Evolutionary conservation across 2,888 invertebrate genomes (phyloP).

Genomic region (Dione vanillae): DNA sequence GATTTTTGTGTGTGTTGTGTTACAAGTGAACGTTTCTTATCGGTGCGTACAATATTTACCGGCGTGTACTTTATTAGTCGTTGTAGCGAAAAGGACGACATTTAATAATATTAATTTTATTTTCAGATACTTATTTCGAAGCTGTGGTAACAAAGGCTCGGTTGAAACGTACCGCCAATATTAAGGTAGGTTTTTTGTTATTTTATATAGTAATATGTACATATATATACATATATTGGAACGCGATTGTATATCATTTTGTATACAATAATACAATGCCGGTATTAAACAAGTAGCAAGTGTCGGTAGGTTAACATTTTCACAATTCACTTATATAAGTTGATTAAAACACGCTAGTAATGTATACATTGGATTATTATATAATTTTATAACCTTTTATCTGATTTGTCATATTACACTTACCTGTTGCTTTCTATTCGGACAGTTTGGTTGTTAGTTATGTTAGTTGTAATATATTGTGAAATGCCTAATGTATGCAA

Average conservation of each 20-base stretch:
- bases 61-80: conserved; percentile 10
- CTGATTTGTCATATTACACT: conserved; percentile 70
- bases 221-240: not conserved
- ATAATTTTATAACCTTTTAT: conserved; percentile 75
- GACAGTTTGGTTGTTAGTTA: conserved; percentile 4
- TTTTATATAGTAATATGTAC: conserved; percentile 46
- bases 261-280: not conserved
- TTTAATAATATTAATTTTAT: conserved; percentile 80
- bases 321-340: conserved; percentile 67
- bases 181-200: conserved; percentile 73
- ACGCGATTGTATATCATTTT: not conserved
- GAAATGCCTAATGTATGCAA: conserved; percentile 48
- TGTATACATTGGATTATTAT: conserved; percentile 60
- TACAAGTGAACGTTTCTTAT: conserved; percentile 69
- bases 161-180: conserved; percentile 65
- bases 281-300: conserved; percentile 10
- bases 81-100: conserved; percentile 64
- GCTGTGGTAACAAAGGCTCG: conserved; percentile 75
- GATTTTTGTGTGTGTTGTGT: conserved; percentile 72
- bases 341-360: conserved; percentile 66
- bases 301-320: conserved; percentile 67
- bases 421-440: conserved; percentile 52
- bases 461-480: conserved; percentile 40
- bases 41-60: conserved; percentile 68
- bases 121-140: conserved; percentile 75